A percentile compares a stretch with the other conserved stretches of the same genome.
Evolutionary conservation across 2,797 vertebrate species (phyloP).

Genomic region (Clarias fuscus): DNA sequence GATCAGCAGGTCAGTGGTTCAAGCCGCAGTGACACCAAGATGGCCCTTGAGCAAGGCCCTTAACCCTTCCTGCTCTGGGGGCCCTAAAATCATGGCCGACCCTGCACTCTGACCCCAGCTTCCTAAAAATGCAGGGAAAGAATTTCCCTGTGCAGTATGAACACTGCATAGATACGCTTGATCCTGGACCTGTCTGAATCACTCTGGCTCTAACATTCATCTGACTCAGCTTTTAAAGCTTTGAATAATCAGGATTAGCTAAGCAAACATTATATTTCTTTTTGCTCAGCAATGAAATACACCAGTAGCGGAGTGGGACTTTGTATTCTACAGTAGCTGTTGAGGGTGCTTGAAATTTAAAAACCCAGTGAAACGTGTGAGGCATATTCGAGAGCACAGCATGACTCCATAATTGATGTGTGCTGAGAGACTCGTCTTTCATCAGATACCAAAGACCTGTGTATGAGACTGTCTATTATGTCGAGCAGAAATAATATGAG

Average conservation of each 20-base stretch:
- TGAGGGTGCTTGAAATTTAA: not conserved
- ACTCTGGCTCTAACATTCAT: no score
- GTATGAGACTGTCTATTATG: not conserved
- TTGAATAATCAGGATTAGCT: no score
- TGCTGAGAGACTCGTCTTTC: constrained; percentile 21
- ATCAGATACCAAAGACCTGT: not conserved
- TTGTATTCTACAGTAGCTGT: not conserved
- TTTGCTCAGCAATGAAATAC: not conserved
- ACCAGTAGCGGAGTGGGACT: not conserved
- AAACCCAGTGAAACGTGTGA: not conserved
- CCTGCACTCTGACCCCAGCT: no score
- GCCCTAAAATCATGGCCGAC: no score
- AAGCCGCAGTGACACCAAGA: no score
- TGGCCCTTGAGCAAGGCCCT: no score
- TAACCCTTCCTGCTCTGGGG: no score
- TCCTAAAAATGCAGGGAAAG: no score
- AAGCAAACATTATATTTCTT: no score
- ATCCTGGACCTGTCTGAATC: no score
- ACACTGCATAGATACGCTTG: not conserved
- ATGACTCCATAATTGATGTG: constrained; percentile 23
- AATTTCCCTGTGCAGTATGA: not conserved
- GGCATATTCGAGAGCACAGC: not conserved
- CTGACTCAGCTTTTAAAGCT: no score
- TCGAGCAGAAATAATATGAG: not conserved
- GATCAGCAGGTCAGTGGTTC: no score